These are phyloP conservation scores for Catharus minimus DNA, from an alignment of 2,113 vertebrate species.

Conservation along the genomic window DNA sequence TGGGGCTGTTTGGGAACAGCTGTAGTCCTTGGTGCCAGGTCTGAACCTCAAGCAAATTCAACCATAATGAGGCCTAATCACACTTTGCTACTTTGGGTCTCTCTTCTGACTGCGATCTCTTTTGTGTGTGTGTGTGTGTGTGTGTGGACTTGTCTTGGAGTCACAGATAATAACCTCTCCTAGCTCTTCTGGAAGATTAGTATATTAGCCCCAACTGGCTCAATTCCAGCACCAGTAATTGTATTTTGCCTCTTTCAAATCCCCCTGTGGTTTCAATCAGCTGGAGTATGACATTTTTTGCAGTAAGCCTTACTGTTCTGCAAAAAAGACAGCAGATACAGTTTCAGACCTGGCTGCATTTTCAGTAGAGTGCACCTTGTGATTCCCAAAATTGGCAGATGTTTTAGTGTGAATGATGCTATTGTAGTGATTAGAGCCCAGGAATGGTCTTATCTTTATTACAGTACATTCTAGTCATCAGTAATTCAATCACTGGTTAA, in stretches of 20 bases:
- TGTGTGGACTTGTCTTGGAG: background rate
- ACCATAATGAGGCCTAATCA: background rate
- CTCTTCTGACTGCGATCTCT: background rate
- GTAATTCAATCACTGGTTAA: constrained; percentile 63
- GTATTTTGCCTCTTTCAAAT: constrained; percentile 21
- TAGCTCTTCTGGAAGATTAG: constrained; percentile 7
- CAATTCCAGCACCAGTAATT: constrained; percentile 27
- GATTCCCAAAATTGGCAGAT: background rate
- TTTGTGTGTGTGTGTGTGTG: background rate
- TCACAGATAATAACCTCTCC: background rate
- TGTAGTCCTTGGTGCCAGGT: background rate
- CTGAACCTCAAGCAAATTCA: background rate
- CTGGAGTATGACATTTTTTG: background rate
- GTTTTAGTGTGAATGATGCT: background rate
- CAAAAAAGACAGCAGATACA: background rate
- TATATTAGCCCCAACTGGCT: constrained; percentile 3
- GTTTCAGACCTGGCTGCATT: background rate
- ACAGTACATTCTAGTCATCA: constrained; percentile 23
- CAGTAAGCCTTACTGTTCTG: background rate
- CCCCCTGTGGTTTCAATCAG: background rate
- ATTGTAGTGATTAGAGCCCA: background rate
- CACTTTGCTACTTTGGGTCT: background rate
- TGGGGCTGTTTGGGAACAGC: background rate
- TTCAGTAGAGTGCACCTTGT: background rate
- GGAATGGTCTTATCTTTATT: constrained; percentile 18